These are phyloP conservation scores for Marcusenius ussheri DNA, from an alignment of 2,113 vertebrate genomes.

Conservation along the genomic window DNA sequence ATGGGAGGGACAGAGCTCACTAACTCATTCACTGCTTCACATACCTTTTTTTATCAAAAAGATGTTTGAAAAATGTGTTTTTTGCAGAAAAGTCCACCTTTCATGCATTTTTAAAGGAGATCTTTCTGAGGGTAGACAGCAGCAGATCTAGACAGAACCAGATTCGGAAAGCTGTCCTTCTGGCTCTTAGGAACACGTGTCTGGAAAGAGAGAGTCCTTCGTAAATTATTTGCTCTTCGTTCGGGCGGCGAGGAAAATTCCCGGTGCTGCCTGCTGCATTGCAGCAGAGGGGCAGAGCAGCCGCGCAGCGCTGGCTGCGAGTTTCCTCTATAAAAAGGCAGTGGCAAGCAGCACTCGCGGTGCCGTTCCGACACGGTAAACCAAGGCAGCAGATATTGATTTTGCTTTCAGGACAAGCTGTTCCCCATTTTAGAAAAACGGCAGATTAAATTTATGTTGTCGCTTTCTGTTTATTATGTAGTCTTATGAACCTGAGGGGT, in stretches of 20 bases:
- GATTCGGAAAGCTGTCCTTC: not conserved
- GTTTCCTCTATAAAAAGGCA: not conserved
- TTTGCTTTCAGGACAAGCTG: not conserved
- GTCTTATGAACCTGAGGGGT: not conserved
- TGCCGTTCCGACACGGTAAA: not conserved
- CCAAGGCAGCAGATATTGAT: not conserved
- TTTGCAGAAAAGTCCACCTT: not conserved
- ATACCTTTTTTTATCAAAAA: not conserved
- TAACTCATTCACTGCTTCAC: not conserved
- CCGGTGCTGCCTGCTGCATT: not conserved
- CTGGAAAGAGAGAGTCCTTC: not conserved
- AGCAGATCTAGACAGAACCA: not conserved
- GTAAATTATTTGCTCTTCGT: not conserved
- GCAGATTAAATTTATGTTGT: not conserved
- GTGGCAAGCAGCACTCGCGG: not conserved
- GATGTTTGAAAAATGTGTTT: not conserved
- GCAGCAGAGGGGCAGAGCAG: not conserved
- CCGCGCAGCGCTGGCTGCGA: not conserved
- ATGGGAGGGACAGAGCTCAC: not conserved
- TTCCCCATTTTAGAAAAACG: not conserved
- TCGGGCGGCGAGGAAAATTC: not conserved
- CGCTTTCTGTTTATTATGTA: not conserved
- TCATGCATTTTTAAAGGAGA: not conserved
- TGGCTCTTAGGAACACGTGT: not conserved
- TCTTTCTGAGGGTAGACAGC: not conserved